phyloP scores from a whole-genome alignment of 2,888 invertebrate genomes.

The Eristalis pertinax region DNA sequence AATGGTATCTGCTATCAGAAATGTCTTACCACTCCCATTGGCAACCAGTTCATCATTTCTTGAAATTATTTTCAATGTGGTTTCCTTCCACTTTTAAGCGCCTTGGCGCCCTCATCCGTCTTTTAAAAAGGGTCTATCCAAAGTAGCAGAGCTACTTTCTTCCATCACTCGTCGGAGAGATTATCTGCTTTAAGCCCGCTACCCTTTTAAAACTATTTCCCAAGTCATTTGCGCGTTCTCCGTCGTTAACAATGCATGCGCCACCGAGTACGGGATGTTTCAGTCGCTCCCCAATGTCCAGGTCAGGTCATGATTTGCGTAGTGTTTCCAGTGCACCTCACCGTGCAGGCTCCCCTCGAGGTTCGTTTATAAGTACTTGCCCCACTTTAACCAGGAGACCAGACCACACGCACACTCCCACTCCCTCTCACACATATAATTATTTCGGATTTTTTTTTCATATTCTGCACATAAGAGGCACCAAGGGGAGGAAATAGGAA shows the following conservation, averaged over 20 bases:
- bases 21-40: no score
- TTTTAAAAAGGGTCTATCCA: background rate
- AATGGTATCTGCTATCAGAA: no score
- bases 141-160: background rate
- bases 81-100: background rate
- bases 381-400: background rate
- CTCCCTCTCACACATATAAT: background rate
- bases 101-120: background rate
- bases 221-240: background rate
- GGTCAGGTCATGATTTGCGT: background rate
- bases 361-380: background rate
- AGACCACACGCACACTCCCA: background rate
- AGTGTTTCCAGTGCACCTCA: background rate
- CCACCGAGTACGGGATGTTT: background rate
- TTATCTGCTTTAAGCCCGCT: background rate
- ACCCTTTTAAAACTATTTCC: constrained; percentile 1
- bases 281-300: background rate
- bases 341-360: background rate
- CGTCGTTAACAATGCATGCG: background rate
- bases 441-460: background rate
- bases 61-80: background rate
- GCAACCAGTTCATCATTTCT: no score
- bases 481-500: background rate
- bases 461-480: background rate
- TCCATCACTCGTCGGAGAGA: background rate